Evolutionary conservation across 2,888 invertebrate genomes (phyloP).

Genomic region (Drosophila paranaensis): DNA sequence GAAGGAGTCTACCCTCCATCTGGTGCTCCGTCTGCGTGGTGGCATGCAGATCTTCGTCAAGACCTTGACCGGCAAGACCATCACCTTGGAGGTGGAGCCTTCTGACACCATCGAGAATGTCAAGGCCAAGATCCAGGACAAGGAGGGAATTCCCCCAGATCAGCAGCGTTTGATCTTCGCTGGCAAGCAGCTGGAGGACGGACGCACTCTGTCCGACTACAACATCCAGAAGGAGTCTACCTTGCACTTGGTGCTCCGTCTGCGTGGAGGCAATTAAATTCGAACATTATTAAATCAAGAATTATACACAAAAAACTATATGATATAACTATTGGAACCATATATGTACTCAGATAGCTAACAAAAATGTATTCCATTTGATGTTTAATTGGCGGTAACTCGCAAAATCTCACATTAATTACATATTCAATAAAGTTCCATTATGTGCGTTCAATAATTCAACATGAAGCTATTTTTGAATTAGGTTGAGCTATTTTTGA

Average conservation of each 20-base stretch:
- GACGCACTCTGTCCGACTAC: slow-evolving; percentile 39
- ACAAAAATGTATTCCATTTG: slow-evolving; percentile 31
- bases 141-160: slow-evolving; percentile 49
- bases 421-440: slow-evolving; percentile 38
- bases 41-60: slow-evolving; percentile 40
- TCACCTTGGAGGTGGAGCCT: slow-evolving; percentile 47
- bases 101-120: slow-evolving; percentile 44
- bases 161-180: slow-evolving; percentile 52
- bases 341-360: slow-evolving; percentile 4
- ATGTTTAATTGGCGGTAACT: slow-evolving; percentile 17
- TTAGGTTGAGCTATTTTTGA: neutral
- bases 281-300: slow-evolving; percentile 3
- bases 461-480: neutral
- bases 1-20: slow-evolving; percentile 37
- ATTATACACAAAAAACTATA: neutral
- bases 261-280: slow-evolving; percentile 37
- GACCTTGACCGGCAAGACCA: slow-evolving; percentile 47
- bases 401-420: slow-evolving; percentile 10
- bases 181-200: slow-evolving; percentile 43
- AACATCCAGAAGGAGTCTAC: slow-evolving; percentile 45
- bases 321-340: slow-evolving; percentile 4
- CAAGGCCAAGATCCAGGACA: slow-evolving; percentile 45
- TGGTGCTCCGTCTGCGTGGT: slow-evolving; percentile 42
- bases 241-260: slow-evolving; percentile 36
- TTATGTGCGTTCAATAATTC: slow-evolving; percentile 20